Evolutionary conservation across 2,797 vertebrate genomes (phyloP).

Genomic region (Loris lydekkerianus): DNA sequence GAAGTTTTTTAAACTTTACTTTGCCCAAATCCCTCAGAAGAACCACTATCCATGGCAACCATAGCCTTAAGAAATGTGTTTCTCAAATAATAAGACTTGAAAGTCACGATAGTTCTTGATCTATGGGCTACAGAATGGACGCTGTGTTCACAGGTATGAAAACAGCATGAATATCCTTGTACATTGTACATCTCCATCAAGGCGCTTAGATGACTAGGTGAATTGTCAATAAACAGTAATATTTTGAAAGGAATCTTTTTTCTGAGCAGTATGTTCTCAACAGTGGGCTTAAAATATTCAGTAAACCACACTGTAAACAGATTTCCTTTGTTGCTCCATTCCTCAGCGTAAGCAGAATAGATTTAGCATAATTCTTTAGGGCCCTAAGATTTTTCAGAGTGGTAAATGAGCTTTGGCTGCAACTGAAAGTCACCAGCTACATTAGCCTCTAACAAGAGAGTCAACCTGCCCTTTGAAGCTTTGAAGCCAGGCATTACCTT

Average conservation of each 20-base stretch:
- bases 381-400: background rate
- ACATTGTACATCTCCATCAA: background rate
- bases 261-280: background rate
- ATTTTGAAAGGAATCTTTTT: background rate
- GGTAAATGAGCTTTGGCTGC: background rate
- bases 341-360: background rate
- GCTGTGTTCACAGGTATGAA: too few relatives aligned
- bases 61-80: too few relatives aligned
- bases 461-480: background rate
- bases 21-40: background rate
- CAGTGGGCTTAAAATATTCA: background rate
- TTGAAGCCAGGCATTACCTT: background rate
- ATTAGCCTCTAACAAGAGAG: background rate
- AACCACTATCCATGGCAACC: background rate
- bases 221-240: background rate
- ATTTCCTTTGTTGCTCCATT: background rate
- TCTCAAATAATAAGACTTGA: too few relatives aligned
- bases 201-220: background rate
- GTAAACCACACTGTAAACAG: background rate
- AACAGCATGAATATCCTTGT: background rate
- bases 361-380: background rate
- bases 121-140: too few relatives aligned
- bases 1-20: background rate
- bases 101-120: too few relatives aligned
- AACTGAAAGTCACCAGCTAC: background rate